Evolutionary conservation across 2,888 invertebrate species (phyloP).

Genomic region (Acholoe squamosa): DNA sequence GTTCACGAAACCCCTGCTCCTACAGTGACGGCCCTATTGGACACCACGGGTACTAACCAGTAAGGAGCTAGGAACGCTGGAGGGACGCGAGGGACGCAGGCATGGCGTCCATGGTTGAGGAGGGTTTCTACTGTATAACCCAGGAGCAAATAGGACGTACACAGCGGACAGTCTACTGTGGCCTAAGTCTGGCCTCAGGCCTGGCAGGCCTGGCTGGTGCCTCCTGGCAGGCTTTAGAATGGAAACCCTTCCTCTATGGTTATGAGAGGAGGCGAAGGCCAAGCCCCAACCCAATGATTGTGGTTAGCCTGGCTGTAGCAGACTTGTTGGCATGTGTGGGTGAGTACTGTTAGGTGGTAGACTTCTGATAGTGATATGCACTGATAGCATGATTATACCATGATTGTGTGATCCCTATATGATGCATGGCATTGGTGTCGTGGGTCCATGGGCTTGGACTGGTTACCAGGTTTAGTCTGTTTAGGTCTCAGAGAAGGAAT

Average conservation of each 20-base stretch:
- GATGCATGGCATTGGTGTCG: too few species aligned
- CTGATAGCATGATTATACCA: too few species aligned
- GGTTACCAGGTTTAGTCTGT: too few species aligned
- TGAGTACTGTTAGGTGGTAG: neutral
- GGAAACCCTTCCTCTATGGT: slow-evolving; percentile 45
- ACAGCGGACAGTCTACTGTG: slow-evolving; percentile 11
- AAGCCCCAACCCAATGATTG: slow-evolving; percentile 63
- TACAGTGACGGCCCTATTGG: too few species aligned
- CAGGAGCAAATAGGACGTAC: neutral
- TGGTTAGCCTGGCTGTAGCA: slow-evolving; percentile 55
- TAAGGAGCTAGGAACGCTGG: neutral
- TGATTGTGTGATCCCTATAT: too few species aligned
- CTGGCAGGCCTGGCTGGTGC: slow-evolving; percentile 51
- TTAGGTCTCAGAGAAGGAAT: too few species aligned
- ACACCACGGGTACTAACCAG: too few species aligned
- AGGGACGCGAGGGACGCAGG: neutral
- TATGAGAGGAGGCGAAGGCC: slow-evolving; percentile 33
- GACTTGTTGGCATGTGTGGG: slow-evolving; percentile 56
- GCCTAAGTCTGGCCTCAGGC: slow-evolving; percentile 39
- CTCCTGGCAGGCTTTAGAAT: slow-evolving; percentile 46
- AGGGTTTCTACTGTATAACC: slow-evolving; percentile 58
- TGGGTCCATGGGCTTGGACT: too few species aligned
- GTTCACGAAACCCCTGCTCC: too few species aligned
- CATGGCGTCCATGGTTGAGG: slow-evolving; percentile 63
- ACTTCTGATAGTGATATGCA: too few species aligned